Conservation (phyloP, 2,113 vertebrate species). For the Proteles cristata region DNA sequence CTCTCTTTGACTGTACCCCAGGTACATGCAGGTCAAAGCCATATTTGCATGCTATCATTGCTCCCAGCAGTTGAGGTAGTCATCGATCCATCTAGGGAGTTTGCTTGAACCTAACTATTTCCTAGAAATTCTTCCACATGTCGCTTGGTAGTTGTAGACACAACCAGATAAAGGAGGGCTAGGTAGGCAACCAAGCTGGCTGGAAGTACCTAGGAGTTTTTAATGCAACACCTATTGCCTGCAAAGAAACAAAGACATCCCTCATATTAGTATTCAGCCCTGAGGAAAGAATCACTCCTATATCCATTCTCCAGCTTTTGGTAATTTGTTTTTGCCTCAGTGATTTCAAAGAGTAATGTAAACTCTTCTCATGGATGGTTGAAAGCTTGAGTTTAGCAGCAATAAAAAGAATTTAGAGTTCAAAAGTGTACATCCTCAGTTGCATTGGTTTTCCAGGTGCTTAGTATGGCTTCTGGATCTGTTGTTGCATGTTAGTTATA, state of each 20-base stretch:
- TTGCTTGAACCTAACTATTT: background rate
- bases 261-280: background rate
- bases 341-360: slow-evolving; percentile 33
- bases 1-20: background rate
- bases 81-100: background rate
- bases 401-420: slow-evolving; percentile 28
- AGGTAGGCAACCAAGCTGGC: background rate
- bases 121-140: slow-evolving; percentile 25
- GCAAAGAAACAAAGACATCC: background rate
- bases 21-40: background rate
- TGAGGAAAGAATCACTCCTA: background rate
- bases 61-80: background rate
- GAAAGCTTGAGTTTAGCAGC: background rate
- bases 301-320: background rate
- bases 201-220: background rate
- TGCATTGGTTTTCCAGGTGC: background rate
- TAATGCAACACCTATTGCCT: background rate
- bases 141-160: background rate
- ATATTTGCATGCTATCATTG: background rate
- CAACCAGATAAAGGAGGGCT: background rate
- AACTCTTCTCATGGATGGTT: slow-evolving; percentile 37
- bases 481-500: background rate
- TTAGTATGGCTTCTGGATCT: background rate
- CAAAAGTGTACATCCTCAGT: background rate
- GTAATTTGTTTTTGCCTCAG: background rate